Base-by-base conservation (phyloP, 2,888 invertebrate species). In the Lordiphosa fenestrarum region DNA sequence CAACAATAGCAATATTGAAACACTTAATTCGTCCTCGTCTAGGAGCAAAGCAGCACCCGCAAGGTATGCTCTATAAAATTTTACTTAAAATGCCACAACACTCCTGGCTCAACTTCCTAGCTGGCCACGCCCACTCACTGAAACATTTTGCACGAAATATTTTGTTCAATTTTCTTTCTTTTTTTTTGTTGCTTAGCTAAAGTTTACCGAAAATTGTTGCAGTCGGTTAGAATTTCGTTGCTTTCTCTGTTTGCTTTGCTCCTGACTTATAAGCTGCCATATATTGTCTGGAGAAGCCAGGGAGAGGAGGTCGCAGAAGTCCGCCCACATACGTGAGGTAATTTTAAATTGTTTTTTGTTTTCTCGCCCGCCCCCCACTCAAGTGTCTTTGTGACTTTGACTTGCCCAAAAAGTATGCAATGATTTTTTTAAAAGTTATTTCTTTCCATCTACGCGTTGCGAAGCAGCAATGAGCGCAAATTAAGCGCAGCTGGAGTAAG, bases 321-420 rank as follows among this genome's bases (percentile, higher is more conserved):
- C 84, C 78, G 71, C 82, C 74, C 74, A 81, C 83, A 75, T 82
- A 82, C 84, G 78, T 80, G 78, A 80, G 80, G 82, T 84, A 80
- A 80, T 84, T 82, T 80, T 80, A 84, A 80, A 80, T 84, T 68
- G 82, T 78, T 81, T 77, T 80, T 63, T 66, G 39, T 59, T 63
- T 60, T 53, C 38, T 47, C 46, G 9, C 39, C 25, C 48, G 38
- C 35, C 23, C 6, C 5, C n/a, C 12, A 44, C 13, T 42, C 36
- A 44, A 30, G 13, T 44, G 61, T 66, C 73, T 53, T 62, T 73
- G 63, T 53, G 66, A 57, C 65, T 71, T 77, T 74, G 63, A 61
- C 39, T 39, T 44, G 56, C 13, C 57, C 50, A 33, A 40, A 40
- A 41, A 62, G 57, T 63, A 72, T 69, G 80, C 80, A 66, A 56